Base-by-base conservation (phyloP, 2,888 invertebrate genomes). In the Phyto melanocephala region DNA sequence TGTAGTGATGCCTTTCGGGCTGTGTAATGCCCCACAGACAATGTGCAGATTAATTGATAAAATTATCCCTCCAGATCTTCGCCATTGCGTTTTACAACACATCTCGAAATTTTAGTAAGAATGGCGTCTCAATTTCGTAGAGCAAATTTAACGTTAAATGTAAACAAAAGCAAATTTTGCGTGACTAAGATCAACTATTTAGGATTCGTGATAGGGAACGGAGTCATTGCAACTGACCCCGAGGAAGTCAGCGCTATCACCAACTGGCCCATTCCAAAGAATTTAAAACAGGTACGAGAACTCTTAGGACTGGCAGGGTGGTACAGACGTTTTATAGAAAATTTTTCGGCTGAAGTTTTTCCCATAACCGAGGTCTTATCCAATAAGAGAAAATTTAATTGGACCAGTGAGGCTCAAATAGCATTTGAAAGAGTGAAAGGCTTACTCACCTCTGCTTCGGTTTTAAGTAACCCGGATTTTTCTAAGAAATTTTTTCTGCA, bases 271-370 rank as follows among this genome's bases (percentile, higher is more conserved):
- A 15, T 58, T 3, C 71, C 71, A 4, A 58, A 47, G 20, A 72
- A 33, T 35, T 20, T 58, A 35, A 47, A 45, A 37, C 58, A 72
- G 35, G 60, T 60, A 10, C 3, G 65, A 28, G 65, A 50, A 1
- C 47, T 65, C 20, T 24, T 65, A 22, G 65, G 65, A 13, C 20
- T 47, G 7, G 50, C 60, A 6, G 71, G 71, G 1, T 72, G 71
- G 71, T 72, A 72, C 11, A 15, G 60, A 1, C 28, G 71, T 33
- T 72, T 72, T 50, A 52, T 65, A n/a, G 50, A 28, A 8, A 65
- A 50, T n/a, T 65, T 65, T 33, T 50, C 65, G 1, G 5, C 40
- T 1, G 10, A 28, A 13, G 54, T 54, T 6, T 33, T 3, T 33
- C 33, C 33, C 3, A 33, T 33, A 6, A 33, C 33, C 3, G 33